Base-by-base conservation (phyloP, 2,113 vertebrate species). In the Suricata suricatta region DNA sequence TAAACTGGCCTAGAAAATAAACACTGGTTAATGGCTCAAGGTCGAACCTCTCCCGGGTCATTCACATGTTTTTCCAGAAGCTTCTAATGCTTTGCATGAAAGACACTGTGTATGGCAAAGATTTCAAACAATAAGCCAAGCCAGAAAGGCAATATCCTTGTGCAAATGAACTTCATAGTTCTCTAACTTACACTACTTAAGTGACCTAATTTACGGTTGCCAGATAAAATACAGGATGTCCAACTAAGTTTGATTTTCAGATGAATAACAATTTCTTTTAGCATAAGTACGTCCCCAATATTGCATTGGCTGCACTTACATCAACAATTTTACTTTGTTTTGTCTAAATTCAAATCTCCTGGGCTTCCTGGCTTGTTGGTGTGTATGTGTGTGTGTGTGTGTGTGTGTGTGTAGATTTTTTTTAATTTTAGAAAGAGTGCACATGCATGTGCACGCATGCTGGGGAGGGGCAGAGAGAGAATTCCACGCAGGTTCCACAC, bases 331-430 rank as follows among this genome's bases (percentile, higher is more conserved):
- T 52, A 64, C n/a, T 15, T 47, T 69, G 9, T 80, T 84, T 90
- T 82, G 52, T 76, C 93, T 38, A 96, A 90, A 68, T 92, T 90
- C 16, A 88, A 94, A 79, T 88, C 83, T 66, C 66, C 15, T 95
- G 27, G 50, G 44, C 7, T 76, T 96, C 57, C 4, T 66, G 15
- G 16, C 2, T 50, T 50, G 50, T 50, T 50, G 50, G 14, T 50
- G 13, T 57, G 16, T 41, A 4, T 41, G 41, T 41, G 41, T 41
- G 41, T 41, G 41, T 41, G 41, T 41, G 41, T 41, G 41, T 41
- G 41, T 41, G 41, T 41, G 41, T 41, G 41, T 41, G 41, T 41
- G 41, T 50, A 50, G 50, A 50, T 15, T 50, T 50, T 13, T 60
- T 60, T 23, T 9, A 8, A 60, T 21, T 60, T 60, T 54, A 54